Conservation (phyloP, 2,888 invertebrate genomes). For the Diarsia mendica region DNA sequence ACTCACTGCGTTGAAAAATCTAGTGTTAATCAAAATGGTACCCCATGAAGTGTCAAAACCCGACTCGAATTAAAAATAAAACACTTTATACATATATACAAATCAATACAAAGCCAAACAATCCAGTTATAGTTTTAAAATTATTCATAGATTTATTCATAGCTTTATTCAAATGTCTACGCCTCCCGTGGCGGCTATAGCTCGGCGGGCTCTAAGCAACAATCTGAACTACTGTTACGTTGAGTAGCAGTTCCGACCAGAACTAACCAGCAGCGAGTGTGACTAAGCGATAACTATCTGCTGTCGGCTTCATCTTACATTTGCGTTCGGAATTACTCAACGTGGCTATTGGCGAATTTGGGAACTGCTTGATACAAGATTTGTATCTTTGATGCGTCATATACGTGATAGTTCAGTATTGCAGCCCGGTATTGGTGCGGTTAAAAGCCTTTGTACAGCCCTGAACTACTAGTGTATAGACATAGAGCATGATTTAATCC, state of each 20-base stretch:
- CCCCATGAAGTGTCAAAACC: too few species aligned
- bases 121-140: constrained; percentile 40
- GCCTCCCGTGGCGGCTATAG: constrained; percentile 12
- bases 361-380: constrained; percentile 13
- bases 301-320: constrained; percentile 50
- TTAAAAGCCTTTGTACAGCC: neutral
- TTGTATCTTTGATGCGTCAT: neutral
- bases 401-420: neutral
- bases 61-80: too few species aligned
- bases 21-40: neutral
- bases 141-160: constrained; percentile 54
- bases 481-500: too few species aligned
- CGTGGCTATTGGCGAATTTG: constrained; percentile 28
- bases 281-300: constrained; percentile 60
- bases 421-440: neutral
- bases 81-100: constrained; percentile 7
- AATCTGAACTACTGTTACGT: constrained; percentile 60
- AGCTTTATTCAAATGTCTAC: constrained; percentile 44
- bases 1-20: neutral
- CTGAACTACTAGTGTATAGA: too few species aligned
- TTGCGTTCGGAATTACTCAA: constrained; percentile 48
- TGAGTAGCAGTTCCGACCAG: constrained; percentile 50
- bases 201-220: constrained; percentile 29
- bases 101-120: constrained; percentile 25
- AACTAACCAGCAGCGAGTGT: constrained; percentile 49